Conservation (phyloP, 2,888 invertebrate genomes). For the Cheilosia pagana region DNA sequence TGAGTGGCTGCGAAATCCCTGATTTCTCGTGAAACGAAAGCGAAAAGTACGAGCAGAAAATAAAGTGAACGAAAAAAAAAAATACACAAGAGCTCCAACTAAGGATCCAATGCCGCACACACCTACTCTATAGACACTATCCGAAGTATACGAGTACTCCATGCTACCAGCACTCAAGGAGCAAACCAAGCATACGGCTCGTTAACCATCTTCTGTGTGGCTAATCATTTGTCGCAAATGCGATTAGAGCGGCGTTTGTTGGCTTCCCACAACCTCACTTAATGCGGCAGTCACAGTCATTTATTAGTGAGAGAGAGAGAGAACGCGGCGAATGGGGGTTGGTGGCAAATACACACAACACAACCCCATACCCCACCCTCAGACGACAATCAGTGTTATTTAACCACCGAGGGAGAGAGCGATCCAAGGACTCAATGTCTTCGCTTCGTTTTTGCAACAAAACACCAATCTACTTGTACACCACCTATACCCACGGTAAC, state of each 20-base stretch:
- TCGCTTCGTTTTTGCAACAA: slow-evolving; percentile 61
- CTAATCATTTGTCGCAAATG: slow-evolving; percentile 77
- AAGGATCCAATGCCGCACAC: slow-evolving; percentile 41
- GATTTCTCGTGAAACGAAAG: slow-evolving; percentile 53
- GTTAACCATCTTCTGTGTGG: slow-evolving; percentile 77
- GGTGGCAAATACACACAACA: slow-evolving; percentile 5
- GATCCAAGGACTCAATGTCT: slow-evolving; percentile 70
- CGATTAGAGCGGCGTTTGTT: slow-evolving; percentile 76
- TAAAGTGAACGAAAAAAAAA: slow-evolving; percentile 7
- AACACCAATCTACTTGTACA: slow-evolving; percentile 45
- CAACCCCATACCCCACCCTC: slow-evolving; percentile 8
- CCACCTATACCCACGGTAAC: slow-evolving; percentile 11
- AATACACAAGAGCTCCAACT: slow-evolving; percentile 46
- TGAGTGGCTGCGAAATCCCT: slow-evolving; percentile 68
- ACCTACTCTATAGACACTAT: slow-evolving; percentile 32
- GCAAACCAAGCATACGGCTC: slow-evolving; percentile 76
- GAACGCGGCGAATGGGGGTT: slow-evolving; percentile 34
- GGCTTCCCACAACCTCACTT: slow-evolving; percentile 76
- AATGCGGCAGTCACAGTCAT: slow-evolving; percentile 73
- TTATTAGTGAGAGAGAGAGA: slow-evolving; percentile 62
- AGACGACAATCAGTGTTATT: slow-evolving; percentile 72
- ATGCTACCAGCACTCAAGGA: slow-evolving; percentile 68
- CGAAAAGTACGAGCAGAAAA: slow-evolving; percentile 31
- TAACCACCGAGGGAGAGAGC: slow-evolving; percentile 61
- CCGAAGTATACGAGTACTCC: slow-evolving; percentile 26